phyloP scores from a whole-genome alignment of 2,797 vertebrate species.

The Gymnoscopelus braueri region DNA sequence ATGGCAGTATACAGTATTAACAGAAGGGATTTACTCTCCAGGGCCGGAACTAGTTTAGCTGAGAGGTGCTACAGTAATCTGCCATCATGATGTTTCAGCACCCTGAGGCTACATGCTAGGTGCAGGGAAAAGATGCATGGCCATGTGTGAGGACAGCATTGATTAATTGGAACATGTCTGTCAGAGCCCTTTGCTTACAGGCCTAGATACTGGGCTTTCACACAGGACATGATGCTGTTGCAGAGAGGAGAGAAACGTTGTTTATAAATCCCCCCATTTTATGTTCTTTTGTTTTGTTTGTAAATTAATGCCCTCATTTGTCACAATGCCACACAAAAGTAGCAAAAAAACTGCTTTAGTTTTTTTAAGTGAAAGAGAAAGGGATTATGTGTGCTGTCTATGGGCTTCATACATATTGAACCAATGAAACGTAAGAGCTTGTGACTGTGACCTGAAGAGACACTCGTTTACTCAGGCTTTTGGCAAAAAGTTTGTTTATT shows the following conservation, averaged over 20 bases:
- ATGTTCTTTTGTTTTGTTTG: too few relatives aligned
- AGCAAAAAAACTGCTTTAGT: too few relatives aligned
- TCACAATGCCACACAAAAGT: too few relatives aligned
- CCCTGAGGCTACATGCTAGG: constrained; percentile 10
- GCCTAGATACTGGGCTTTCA: constrained; percentile 54
- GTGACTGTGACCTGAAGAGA: too few relatives aligned
- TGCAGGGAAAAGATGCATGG: constrained; percentile 20
- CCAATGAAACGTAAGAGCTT: too few relatives aligned
- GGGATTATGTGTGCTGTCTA: too few relatives aligned
- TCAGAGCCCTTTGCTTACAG: constrained; percentile 60
- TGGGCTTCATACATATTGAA: too few relatives aligned
- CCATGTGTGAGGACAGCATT: constrained; percentile 48
- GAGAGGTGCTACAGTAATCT: constrained; percentile 4
- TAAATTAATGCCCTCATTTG: too few relatives aligned
- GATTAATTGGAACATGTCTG: constrained; percentile 61
- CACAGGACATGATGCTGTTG: too few relatives aligned
- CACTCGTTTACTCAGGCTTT: too few relatives aligned
- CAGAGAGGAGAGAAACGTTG: constrained; percentile 48
- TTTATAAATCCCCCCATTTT: constrained; percentile 38
- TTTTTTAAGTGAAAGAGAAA: too few relatives aligned
- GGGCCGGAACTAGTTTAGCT: constrained; percentile 22
- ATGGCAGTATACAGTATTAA: not conserved
- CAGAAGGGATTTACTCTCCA: constrained; percentile 10
- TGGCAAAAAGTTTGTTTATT: too few relatives aligned
- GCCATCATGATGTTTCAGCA: constrained; percentile 7